Conservation (phyloP, 2,113 vertebrate genomes). For the Meriones unguiculatus region DNA sequence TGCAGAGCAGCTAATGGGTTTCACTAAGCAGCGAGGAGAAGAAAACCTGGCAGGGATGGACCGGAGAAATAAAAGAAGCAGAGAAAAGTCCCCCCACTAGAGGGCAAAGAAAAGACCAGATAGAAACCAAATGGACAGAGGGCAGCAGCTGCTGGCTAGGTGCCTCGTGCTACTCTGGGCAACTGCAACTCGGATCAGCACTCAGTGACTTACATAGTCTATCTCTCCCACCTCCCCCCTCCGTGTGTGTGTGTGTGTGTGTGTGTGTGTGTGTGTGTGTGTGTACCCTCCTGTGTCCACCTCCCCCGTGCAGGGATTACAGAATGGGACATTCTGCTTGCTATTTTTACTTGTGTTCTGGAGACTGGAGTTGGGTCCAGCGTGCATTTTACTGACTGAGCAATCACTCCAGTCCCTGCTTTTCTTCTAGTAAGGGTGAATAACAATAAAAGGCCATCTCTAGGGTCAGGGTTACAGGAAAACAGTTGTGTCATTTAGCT, state of each 20-base stretch:
- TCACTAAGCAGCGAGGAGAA: not conserved
- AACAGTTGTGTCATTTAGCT: not conserved
- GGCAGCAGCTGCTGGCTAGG: not conserved
- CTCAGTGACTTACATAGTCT: not conserved
- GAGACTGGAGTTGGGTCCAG: not conserved
- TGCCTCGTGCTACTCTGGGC: not conserved
- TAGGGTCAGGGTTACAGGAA: not conserved
- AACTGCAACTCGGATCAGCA: not conserved
- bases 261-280: not conserved
- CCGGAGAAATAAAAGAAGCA: not conserved
- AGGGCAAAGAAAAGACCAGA: not conserved
- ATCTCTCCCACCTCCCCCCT: too few relatives aligned
- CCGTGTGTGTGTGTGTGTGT: too few relatives aligned
- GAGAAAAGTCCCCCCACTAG: not conserved
- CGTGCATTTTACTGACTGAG: not conserved
- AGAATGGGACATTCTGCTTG: not conserved
- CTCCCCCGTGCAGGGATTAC: not conserved
- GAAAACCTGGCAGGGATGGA: not conserved
- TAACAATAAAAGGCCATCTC: not conserved
- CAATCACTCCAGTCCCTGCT: not conserved
- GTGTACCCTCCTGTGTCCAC: not conserved
- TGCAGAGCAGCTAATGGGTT: not conserved
- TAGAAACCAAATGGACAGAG: not conserved
- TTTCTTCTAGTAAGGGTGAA: constrained; percentile 1
- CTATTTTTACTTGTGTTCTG: not conserved